Conservation (phyloP, 2,888 invertebrate genomes). For the Leptura quadrifasciata region DNA sequence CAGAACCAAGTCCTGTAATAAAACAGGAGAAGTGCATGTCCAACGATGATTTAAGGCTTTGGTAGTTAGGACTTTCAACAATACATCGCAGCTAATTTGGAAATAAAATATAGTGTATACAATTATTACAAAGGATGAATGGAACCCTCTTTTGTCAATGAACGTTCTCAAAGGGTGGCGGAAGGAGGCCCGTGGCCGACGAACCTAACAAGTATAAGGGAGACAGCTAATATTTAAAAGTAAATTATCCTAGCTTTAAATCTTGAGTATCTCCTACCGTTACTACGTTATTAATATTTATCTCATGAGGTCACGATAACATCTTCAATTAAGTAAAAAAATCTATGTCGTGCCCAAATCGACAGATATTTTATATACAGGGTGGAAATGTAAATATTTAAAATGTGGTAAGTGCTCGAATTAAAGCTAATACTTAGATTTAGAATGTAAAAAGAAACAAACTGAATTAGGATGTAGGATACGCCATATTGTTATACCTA, state of each 20-base stretch:
- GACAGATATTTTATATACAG: neutral
- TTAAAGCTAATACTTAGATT: too few species aligned
- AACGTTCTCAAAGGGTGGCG: constrained; percentile 30
- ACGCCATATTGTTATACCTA: too few species aligned
- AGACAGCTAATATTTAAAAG: constrained; percentile 7
- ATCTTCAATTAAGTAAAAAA: constrained; percentile 22
- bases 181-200: constrained; percentile 40
- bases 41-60: constrained; percentile 44
- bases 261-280: constrained; percentile 5
- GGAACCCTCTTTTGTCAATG: constrained; percentile 34
- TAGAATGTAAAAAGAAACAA: too few species aligned
- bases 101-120: constrained; percentile 48
- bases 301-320: constrained; percentile 14
- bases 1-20: neutral
- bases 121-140: constrained; percentile 43
- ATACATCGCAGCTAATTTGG: constrained; percentile 51
- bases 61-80: constrained; percentile 49
- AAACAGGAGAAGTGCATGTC: constrained; percentile 43
- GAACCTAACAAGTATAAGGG: constrained; percentile 18
- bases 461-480: too few species aligned
- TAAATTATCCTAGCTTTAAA: constrained; percentile 21
- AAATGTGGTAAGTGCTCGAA: too few species aligned
- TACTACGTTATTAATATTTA: constrained; percentile 15
- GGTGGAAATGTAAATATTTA: too few species aligned
- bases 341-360: neutral